phyloP scores from a whole-genome alignment of 2,797 vertebrate genomes.

The Schizothorax lantsangensis region DNA sequence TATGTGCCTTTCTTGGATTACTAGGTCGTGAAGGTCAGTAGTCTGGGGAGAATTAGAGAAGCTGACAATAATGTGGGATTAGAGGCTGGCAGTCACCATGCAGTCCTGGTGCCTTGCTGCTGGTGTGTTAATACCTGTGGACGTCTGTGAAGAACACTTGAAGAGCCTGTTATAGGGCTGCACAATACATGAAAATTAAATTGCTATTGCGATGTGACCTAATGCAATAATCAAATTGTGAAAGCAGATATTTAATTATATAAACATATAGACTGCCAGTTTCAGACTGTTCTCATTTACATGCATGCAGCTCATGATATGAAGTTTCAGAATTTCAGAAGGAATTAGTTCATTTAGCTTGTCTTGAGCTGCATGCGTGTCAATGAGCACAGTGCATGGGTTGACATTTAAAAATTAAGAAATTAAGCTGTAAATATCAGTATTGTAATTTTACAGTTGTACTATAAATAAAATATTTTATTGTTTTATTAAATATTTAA shows the following conservation, averaged over 20 bases:
- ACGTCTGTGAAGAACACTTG: constrained; percentile 1
- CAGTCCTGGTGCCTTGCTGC: constrained; percentile 35
- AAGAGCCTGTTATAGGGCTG: background rate
- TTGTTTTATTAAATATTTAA: background rate
- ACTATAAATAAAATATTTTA: background rate
- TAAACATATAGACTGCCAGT: background rate
- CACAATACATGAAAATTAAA: background rate
- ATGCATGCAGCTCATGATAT: background rate
- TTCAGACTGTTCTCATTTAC: background rate
- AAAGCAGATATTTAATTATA: background rate
- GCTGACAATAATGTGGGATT: constrained; percentile 67
- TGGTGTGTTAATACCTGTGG: constrained; percentile 33
- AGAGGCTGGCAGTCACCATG: constrained; percentile 54
- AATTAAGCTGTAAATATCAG: background rate
- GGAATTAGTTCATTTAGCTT: background rate
- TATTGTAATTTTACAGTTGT: background rate
- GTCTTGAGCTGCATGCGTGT: background rate
- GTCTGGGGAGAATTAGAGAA: constrained; percentile 64
- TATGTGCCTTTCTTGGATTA: constrained; percentile 58
- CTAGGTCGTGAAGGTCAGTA: constrained; percentile 56
- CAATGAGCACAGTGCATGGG: background rate
- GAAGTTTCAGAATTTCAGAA: background rate
- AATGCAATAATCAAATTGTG: background rate
- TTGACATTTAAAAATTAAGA: background rate
- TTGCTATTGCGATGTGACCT: background rate